Percentiles rank a stretch among this genome's conserved stretches.
These are phyloP conservation scores for Maconellicoccus hirsutus DNA, from an alignment of 1,140 invertebrate species.

Conservation along the genomic window DNA sequence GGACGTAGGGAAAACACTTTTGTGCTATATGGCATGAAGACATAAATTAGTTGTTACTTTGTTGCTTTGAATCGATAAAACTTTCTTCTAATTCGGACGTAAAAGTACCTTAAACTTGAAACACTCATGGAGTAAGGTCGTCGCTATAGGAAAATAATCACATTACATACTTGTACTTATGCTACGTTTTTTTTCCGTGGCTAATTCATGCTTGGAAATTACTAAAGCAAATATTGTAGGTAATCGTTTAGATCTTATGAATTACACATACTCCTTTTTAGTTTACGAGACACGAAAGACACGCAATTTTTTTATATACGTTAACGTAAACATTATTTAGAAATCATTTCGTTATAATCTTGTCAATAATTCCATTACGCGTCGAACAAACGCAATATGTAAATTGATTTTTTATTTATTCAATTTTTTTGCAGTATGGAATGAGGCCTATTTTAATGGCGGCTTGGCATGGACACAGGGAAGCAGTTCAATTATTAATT, in stretches of 20 bases:
- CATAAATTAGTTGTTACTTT: neutral
- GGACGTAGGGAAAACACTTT: neutral
- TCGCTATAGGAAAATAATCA: too few species aligned
- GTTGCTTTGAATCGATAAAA: neutral
- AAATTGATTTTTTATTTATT: neutral
- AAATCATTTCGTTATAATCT: neutral
- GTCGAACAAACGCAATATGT: too few species aligned
- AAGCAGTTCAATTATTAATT: conserved; percentile 58
- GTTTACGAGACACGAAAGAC: neutral
- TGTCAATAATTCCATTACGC: neutral
- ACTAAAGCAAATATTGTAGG: too few species aligned
- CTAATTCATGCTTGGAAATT: too few species aligned
- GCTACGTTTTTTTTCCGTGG: too few species aligned
- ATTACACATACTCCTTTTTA: too few species aligned
- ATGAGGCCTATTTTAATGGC: conserved; percentile 71
- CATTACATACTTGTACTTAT: too few species aligned
- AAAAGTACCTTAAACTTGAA: too few species aligned
- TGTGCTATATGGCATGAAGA: neutral
- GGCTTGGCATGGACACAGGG: conserved; percentile 64
- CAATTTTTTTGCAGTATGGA: conserved; percentile 50
- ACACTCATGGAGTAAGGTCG: too few species aligned
- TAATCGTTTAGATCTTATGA: too few species aligned
- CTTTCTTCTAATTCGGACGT: neutral
- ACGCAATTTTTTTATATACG: neutral
- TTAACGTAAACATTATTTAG: neutral